These are phyloP conservation scores for Holacanthus passer DNA, from an alignment of 2,113 vertebrate species.

Conservation along the genomic window DNA sequence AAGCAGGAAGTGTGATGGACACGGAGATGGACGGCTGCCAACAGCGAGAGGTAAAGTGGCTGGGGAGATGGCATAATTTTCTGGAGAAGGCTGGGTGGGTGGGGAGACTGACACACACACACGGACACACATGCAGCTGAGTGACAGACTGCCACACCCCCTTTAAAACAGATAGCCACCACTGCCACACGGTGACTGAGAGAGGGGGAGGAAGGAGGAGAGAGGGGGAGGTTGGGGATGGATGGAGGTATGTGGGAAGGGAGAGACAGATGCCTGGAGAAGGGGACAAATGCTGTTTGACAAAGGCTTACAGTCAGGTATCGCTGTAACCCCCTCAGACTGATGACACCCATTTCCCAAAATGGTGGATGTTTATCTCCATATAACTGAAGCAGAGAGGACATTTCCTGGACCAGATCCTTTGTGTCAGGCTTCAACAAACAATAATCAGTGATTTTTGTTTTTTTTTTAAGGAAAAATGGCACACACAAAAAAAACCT, in stretches of 20 bases:
- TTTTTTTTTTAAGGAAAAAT: not conserved
- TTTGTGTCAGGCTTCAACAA: too few species aligned
- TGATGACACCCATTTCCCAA: constrained; percentile 5
- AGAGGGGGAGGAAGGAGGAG: constrained; percentile 7
- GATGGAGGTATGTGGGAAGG: constrained; percentile 27
- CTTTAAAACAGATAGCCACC: constrained; percentile 52
- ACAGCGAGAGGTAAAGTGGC: constrained; percentile 27
- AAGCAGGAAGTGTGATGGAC: constrained; percentile 54
- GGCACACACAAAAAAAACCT: too few species aligned
- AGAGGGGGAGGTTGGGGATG: constrained; percentile 6
- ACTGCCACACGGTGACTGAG: constrained; percentile 27
- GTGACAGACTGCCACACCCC: constrained; percentile 62
- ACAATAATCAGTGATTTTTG: too few species aligned
- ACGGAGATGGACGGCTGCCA: constrained; percentile 64
- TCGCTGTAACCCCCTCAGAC: not conserved
- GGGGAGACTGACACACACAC: constrained; percentile 27
- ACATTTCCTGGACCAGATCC: not conserved
- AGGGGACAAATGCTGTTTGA: not conserved
- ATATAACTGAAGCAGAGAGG: not conserved
- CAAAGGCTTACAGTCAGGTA: constrained; percentile 11
- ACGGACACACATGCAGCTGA: constrained; percentile 40
- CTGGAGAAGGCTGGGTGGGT: constrained; percentile 41
- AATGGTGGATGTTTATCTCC: constrained; percentile 12
- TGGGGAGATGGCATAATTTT: constrained; percentile 53
- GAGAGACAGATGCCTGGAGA: constrained; percentile 3